Conservation (phyloP, 2,113 vertebrate species). For the Corythaixoides concolor region DNA sequence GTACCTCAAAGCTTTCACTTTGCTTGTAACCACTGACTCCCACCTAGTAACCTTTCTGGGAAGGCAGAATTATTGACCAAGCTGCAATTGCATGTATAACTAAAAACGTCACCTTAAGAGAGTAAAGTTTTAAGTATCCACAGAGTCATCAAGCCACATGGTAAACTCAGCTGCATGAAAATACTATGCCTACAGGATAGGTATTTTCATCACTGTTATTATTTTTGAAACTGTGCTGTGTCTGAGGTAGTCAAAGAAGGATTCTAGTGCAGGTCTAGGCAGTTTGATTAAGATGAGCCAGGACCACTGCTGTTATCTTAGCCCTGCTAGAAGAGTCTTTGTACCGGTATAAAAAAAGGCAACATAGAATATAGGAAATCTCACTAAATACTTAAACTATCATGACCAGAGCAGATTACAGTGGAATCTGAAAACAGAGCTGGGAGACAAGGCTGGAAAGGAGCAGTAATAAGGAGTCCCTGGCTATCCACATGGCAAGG, state of each 20-base stretch:
- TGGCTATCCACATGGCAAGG: not conserved
- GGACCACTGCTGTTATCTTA: not conserved
- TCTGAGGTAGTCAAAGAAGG: not conserved
- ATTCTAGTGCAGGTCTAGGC: not conserved
- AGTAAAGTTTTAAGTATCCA: not conserved
- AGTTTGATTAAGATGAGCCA: not conserved
- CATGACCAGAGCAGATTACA: not conserved
- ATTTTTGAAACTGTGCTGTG: not conserved
- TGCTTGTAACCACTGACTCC: not conserved
- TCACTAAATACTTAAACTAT: not conserved
- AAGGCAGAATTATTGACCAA: not conserved
- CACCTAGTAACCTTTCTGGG: not conserved
- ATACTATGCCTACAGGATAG: not conserved
- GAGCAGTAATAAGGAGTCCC: not conserved
- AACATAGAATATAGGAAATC: not conserved
- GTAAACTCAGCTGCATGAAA: not conserved
- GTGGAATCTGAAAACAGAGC: not conserved
- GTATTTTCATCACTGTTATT: not conserved
- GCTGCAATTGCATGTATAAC: not conserved
- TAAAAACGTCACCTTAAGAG: slow-evolving; percentile 1
- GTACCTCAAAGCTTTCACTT: not conserved
- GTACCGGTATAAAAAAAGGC: not conserved
- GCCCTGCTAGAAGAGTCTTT: not conserved
- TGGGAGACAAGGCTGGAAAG: not conserved
- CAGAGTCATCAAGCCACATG: not conserved